phyloP scores from a whole-genome alignment of 1,140 invertebrate species.

The Bradysia coprophila region DNA sequence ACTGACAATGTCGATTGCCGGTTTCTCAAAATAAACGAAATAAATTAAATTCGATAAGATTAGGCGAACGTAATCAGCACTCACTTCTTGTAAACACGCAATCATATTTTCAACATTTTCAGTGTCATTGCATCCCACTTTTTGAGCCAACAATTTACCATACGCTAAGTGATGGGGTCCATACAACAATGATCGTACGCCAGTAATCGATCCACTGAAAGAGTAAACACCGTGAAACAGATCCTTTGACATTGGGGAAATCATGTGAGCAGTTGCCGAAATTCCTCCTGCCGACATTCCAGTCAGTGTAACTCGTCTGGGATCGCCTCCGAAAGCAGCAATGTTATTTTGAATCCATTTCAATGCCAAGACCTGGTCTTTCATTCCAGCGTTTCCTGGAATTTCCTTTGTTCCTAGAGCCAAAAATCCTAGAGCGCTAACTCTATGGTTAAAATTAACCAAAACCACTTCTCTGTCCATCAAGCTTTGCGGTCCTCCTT shows the following conservation, averaged over 20 bases:
- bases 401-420: conserved; percentile 29
- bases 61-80: too few species aligned
- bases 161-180: conserved; percentile 29
- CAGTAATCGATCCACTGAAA: too few species aligned
- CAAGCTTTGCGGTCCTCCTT: conserved; percentile 36
- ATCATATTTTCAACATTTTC: too few species aligned
- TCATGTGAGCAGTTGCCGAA: conserved; percentile 32
- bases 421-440: conserved; percentile 39
- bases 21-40: too few species aligned
- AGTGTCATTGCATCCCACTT: conserved; percentile 32
- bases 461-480: conserved; percentile 41
- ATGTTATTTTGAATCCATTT: conserved; percentile 44
- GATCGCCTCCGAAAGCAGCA: conserved; percentile 41
- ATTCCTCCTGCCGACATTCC: conserved; percentile 42
- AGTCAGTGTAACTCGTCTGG: conserved; percentile 32
- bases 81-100: too few species aligned
- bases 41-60: too few species aligned
- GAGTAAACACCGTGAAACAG: conserved; percentile 32
- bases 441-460: conserved; percentile 46
- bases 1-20: too few species aligned
- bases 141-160: conserved; percentile 30
- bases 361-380: conserved; percentile 39
- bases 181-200: conserved; percentile 28
- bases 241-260: conserved; percentile 31
- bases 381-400: conserved; percentile 40